Evolutionary conservation across 2,797 vertebrate species (phyloP).

Genomic region (Gobionotothen gibberifrons): DNA sequence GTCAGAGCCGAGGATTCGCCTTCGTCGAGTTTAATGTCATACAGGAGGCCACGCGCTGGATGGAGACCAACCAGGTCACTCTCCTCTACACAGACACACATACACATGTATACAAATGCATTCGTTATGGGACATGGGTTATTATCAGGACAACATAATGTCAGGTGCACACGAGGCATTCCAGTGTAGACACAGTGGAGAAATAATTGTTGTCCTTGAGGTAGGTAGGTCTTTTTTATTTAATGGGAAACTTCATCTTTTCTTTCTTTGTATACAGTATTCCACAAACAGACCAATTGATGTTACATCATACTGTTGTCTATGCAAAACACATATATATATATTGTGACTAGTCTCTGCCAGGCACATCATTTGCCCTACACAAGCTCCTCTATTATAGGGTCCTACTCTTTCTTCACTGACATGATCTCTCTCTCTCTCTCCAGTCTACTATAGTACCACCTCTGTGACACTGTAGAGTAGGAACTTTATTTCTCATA

Average conservation of each 20-base stretch:
- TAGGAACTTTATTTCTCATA: conserved; percentile 42
- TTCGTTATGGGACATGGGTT: conserved; percentile 55
- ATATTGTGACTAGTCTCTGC: conserved; percentile 51
- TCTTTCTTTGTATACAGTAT: conserved; percentile 34
- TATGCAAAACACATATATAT: conserved; percentile 46
- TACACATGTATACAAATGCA: conserved; percentile 71
- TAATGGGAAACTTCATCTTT: conserved; percentile 16
- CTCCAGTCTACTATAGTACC: conserved; percentile 42
- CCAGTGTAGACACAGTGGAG: conserved; percentile 44
- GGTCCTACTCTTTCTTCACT: conserved; percentile 39
- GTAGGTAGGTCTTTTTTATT: conserved; percentile 55
- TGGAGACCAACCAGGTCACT: conserved; percentile 98
- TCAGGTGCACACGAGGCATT: conserved; percentile 46
- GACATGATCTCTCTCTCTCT: conserved; percentile 42
- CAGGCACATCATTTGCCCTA: conserved; percentile 47
- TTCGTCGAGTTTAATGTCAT: conserved; percentile 98
- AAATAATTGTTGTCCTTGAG: conserved; percentile 36
- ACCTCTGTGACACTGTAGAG: conserved; percentile 47
- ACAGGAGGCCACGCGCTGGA: conserved; percentile 96
- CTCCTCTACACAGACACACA: conserved; percentile 89
- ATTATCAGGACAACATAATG: conserved; percentile 42
- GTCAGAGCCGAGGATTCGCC: conserved; percentile 98
- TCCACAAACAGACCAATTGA: conserved; percentile 47
- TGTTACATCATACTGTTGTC: conserved; percentile 43
- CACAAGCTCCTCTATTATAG: conserved; percentile 50